These are phyloP conservation scores for Brachyhypopomus gauderio DNA, from an alignment of 2,113 vertebrate species.

Conservation along the genomic window DNA sequence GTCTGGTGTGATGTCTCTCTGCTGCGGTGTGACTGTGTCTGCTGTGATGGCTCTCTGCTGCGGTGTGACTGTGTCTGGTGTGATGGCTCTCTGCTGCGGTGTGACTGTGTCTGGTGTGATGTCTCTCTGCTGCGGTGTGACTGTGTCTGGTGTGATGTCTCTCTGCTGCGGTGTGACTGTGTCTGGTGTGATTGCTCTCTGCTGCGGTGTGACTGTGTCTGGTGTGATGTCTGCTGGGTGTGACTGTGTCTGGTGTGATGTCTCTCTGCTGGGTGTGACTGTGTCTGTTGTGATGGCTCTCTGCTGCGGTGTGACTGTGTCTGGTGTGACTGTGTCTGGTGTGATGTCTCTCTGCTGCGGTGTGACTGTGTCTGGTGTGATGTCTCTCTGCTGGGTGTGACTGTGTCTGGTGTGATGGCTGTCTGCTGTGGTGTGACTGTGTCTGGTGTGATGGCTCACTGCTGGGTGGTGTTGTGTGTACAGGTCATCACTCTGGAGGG, in stretches of 20 bases:
- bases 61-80: background rate
- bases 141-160: too few relatives aligned
- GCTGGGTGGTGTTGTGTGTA: slow-evolving; percentile 44
- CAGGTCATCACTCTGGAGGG: slow-evolving; percentile 98
- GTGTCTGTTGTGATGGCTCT: background rate
- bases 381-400: too few relatives aligned
- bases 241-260: too few relatives aligned
- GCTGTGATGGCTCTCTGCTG: background rate
- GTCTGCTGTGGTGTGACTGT: background rate
- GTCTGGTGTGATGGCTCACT: background rate
- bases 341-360: background rate
- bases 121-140: background rate
- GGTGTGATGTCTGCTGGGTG: too few relatives aligned
- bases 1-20: background rate
- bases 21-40: background rate
- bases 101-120: background rate
- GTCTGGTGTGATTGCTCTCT: too few relatives aligned
- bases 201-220: too few relatives aligned
- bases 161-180: too few relatives aligned
- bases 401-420: background rate
- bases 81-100: background rate
- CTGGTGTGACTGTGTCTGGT: background rate
- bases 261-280: background rate
- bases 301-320: background rate
- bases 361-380: too few relatives aligned